These are phyloP conservation scores for Pristionchus japonicus DNA, from an alignment of 2,888 invertebrate genomes.

Conservation along the genomic window DNA sequence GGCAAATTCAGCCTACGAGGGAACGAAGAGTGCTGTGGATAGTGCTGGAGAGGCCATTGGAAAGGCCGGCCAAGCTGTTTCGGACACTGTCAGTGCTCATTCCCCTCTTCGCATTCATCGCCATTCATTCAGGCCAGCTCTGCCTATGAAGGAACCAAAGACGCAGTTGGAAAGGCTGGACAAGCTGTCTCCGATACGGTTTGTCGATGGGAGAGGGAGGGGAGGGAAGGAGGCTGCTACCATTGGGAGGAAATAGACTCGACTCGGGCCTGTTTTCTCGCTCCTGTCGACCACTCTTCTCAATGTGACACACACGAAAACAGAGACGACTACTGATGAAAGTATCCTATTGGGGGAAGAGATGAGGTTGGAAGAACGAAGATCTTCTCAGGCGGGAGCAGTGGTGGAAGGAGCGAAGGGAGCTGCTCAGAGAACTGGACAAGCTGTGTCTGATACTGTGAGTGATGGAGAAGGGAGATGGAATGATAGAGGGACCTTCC, in stretches of 20 bases:
- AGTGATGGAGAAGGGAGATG: not conserved
- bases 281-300: not conserved
- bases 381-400: not conserved
- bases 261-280: conserved; percentile 17
- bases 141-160: not conserved
- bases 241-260: not conserved
- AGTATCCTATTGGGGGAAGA: not conserved
- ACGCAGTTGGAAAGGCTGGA: not conserved
- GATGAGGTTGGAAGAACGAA: not conserved
- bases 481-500: not conserved
- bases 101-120: not conserved
- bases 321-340: not conserved
- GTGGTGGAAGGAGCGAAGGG: not conserved
- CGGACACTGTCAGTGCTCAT: not conserved
- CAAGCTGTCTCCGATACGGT: conserved; percentile 30
- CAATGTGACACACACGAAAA: conserved; percentile 15
- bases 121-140: not conserved
- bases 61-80: conserved; percentile 2
- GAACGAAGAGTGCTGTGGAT: conserved; percentile 11
- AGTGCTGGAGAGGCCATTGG: not conserved
- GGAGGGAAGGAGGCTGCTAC: not conserved
- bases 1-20: conserved; percentile 26
- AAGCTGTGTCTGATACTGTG: conserved; percentile 6
- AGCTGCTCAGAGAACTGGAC: not conserved
- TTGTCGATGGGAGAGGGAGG: not conserved